These are phyloP conservation scores for Odontomachus brunneus DNA, from an alignment of 1,140 invertebrate genomes.

Conservation along the genomic window DNA sequence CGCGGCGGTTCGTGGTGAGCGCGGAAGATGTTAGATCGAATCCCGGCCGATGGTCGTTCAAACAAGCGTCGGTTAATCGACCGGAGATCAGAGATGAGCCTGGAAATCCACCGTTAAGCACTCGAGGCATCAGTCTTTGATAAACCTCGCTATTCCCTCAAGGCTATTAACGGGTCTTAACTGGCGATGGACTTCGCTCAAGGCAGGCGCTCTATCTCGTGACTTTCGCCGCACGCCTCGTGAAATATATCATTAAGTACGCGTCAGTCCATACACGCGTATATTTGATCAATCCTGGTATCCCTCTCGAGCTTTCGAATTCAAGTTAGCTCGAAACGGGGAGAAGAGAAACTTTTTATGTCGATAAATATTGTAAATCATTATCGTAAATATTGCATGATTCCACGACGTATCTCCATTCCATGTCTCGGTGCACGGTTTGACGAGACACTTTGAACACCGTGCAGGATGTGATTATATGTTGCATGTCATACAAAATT, in stretches of 20 bases:
- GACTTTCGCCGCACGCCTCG: slow-evolving; percentile 12
- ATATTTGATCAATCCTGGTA: slow-evolving; percentile 27
- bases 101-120: slow-evolving; percentile 38
- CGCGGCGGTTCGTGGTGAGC: slow-evolving; percentile 32
- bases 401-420: slow-evolving; percentile 27
- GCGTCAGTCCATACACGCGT: not conserved
- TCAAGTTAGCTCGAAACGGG: not conserved
- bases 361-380: slow-evolving; percentile 18
- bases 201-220: not conserved
- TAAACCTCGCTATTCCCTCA: slow-evolving; percentile 55
- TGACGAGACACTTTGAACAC: slow-evolving; percentile 9
- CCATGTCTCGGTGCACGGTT: slow-evolving; percentile 8
- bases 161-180: slow-evolving; percentile 48
- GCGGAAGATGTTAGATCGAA: slow-evolving; percentile 61
- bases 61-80: slow-evolving; percentile 63
- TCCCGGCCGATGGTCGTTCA: slow-evolving; percentile 48
- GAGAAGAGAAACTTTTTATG: not conserved
- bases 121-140: slow-evolving; percentile 37
- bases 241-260: slow-evolving; percentile 30
- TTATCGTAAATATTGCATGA: slow-evolving; percentile 24
- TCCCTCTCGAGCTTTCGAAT: not conserved
- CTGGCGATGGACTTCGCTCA: slow-evolving; percentile 34
- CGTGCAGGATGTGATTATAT: slow-evolving; percentile 47
- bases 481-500: slow-evolving; percentile 56
- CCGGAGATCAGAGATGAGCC: slow-evolving; percentile 46